Evolutionary conservation across 92 coral and sea anemone species (phyloP).

Genomic region (Actinernus sp.): DNA sequence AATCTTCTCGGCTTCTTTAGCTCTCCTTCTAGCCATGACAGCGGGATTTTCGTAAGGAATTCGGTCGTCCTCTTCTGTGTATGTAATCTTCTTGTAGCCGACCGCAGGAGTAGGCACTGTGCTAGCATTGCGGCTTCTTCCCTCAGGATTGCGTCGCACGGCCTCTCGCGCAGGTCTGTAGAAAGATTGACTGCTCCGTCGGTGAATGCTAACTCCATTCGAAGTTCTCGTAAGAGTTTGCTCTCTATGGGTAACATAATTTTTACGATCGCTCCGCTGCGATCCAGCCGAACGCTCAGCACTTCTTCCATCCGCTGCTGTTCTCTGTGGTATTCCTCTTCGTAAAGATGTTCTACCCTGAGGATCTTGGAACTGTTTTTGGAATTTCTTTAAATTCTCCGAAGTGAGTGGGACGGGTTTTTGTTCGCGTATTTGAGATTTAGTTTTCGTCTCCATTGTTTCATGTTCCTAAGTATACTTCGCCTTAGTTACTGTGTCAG

Average conservation of each 20-base stretch:
- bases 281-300: constrained; percentile 50
- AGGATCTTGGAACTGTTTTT: constrained; percentile 30
- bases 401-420: constrained; percentile 41
- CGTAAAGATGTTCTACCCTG: constrained; percentile 14
- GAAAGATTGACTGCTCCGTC: constrained; percentile 20
- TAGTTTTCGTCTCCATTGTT: too few relatives aligned
- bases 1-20: background rate
- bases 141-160: constrained; percentile 71
- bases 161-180: constrained; percentile 62
- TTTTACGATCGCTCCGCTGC: background rate
- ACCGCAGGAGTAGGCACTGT: background rate
- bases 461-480: too few relatives aligned
- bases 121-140: constrained; percentile 68
- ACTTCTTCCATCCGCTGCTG: constrained; percentile 77
- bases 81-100: constrained; percentile 14
- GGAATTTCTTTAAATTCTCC: constrained; percentile 64
- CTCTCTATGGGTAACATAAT: background rate
- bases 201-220: background rate
- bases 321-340: constrained; percentile 47
- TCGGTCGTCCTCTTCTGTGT: constrained; percentile 40
- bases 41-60: constrained; percentile 41
- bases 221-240: background rate
- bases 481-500: too few relatives aligned
- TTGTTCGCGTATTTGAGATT: too few relatives aligned
- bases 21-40: background rate